phyloP scores from a whole-genome alignment of 2,797 vertebrate species.

The Gallirallus australis region DNA sequence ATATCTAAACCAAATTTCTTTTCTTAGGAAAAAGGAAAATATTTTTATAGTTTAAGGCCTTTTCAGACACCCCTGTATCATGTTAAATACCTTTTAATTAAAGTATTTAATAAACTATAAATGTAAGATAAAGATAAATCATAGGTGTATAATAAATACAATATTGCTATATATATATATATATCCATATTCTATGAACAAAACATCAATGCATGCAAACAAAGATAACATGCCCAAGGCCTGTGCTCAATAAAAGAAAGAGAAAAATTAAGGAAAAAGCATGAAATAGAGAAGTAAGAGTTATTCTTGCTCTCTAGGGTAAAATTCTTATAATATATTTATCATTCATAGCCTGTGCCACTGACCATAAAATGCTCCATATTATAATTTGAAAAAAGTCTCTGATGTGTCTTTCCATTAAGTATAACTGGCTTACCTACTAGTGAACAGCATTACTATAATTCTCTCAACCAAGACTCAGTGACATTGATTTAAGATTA shows the following conservation, averaged over 20 bases:
- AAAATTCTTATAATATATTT: background rate
- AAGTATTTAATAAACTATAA: slow-evolving; percentile 60
- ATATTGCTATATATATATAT: background rate
- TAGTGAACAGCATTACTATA: background rate
- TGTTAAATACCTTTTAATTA: slow-evolving; percentile 68
- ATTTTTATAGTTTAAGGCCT: slow-evolving; percentile 42
- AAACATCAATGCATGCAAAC: slow-evolving; percentile 32
- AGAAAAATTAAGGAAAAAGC: slow-evolving; percentile 31
- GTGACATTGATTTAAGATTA: background rate
- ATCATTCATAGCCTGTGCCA: background rate
- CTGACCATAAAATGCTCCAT: slow-evolving; percentile 60
- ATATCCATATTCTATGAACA: background rate
- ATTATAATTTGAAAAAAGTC: slow-evolving; percentile 27
- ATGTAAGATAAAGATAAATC: slow-evolving; percentile 24
- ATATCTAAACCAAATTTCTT: background rate
- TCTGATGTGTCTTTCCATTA: background rate
- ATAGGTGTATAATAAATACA: slow-evolving; percentile 1
- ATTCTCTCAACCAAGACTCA: background rate
- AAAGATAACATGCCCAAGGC: slow-evolving; percentile 36
- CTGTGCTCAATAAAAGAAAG: slow-evolving; percentile 37
- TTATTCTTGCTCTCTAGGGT: background rate
- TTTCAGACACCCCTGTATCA: slow-evolving; percentile 58
- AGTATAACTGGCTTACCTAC: background rate
- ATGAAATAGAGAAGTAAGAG: slow-evolving; percentile 17
- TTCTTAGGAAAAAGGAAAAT: background rate